phyloP scores from a whole-genome alignment of 2,113 vertebrate genomes.

The Boulengeromyrus knoepffleri region DNA sequence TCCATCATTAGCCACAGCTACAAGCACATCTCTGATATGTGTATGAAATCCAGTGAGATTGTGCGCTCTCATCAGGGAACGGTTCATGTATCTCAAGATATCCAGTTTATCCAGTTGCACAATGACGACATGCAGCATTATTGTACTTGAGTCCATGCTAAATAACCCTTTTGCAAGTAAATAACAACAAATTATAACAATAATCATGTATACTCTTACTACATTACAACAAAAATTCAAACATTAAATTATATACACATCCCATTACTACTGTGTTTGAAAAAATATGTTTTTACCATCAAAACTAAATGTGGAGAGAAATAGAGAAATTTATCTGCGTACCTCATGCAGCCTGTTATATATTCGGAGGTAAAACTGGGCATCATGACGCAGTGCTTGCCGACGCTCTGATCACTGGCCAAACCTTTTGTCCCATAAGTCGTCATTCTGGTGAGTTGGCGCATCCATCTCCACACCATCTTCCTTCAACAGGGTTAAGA shows the following conservation, averaged over 20 bases:
- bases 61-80: not conserved
- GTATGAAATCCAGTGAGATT: not conserved
- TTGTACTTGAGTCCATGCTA: not conserved
- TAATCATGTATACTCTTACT: not conserved
- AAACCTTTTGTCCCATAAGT: not conserved
- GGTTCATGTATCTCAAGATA: not conserved
- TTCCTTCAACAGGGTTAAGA: not conserved
- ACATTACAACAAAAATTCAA: not conserved
- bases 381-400: not conserved
- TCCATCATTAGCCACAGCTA: not conserved
- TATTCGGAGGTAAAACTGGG: not conserved
- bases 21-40: not conserved
- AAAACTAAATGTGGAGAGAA: not conserved
- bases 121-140: not conserved
- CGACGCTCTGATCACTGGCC: not conserved
- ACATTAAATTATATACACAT: not conserved
- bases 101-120: not conserved
- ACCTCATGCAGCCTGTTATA: not conserved
- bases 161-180: slow-evolving; percentile 35
- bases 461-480: not conserved
- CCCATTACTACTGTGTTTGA: not conserved
- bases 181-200: not conserved
- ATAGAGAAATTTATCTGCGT: not conserved
- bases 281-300: not conserved
- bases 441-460: not conserved